Conservation (phyloP, 92 coral and sea anemone genomes). For the Metridium senile region DNA sequence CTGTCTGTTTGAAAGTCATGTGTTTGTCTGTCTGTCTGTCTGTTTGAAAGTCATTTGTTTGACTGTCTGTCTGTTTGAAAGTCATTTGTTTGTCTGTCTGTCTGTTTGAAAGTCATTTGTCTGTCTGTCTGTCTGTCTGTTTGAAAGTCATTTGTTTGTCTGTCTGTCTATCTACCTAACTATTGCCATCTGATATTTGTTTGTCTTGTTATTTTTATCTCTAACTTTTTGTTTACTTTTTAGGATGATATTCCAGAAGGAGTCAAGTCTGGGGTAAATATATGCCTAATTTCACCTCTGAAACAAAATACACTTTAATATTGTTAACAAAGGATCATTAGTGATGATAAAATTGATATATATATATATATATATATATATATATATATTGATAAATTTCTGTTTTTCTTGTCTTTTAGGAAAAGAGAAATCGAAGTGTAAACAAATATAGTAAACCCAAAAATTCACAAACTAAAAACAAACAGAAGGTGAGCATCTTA, state of each 20-base stretch:
- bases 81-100: background rate
- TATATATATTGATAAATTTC: background rate
- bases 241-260: constrained; percentile 77
- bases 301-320: too few relatives aligned
- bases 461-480: constrained; percentile 7
- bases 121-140: background rate
- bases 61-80: background rate
- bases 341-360: too few relatives aligned
- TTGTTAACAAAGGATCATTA: too few relatives aligned
- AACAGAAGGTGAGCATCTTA: constrained; percentile 12
- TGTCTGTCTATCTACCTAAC: background rate
- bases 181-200: background rate
- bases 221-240: constrained; percentile 3
- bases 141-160: background rate
- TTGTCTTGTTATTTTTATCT: background rate
- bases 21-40: background rate
- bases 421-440: constrained; percentile 16
- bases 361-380: background rate
- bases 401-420: constrained; percentile 1
- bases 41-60: too few relatives aligned
- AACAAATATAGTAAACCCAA: constrained; percentile 29
- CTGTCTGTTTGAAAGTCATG: background rate
- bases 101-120: background rate
- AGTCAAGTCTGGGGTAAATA: constrained; percentile 48
- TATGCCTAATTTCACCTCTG: too few relatives aligned